Evolutionary conservation across 1,140 invertebrate genomes (phyloP).

Genomic region (Drosophila obscura): DNA sequence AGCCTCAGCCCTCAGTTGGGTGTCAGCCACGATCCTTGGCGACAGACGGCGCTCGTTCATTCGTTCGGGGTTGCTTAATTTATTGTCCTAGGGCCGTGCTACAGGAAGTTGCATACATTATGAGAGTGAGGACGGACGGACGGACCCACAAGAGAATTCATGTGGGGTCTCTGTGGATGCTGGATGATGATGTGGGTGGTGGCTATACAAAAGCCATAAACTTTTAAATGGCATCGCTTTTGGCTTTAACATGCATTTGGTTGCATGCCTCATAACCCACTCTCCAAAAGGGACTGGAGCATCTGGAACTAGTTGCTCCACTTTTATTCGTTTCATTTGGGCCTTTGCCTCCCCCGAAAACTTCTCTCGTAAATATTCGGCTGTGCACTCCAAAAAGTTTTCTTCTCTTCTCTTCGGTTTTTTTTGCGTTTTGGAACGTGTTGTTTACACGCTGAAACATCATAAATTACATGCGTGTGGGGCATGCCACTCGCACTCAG

Average conservation of each 20-base stretch:
- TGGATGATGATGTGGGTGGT: not conserved
- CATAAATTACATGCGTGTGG: conserved; percentile 81
- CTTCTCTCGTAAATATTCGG: conserved; percentile 42
- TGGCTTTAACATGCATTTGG: conserved; percentile 72
- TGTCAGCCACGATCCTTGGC: conserved; percentile 38
- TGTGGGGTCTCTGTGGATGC: not conserved
- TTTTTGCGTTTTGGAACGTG: conserved; percentile 65
- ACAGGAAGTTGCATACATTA: conserved; percentile 73
- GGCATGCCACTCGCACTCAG: conserved; percentile 53
- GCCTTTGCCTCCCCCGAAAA: not conserved
- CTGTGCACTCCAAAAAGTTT: conserved; percentile 27
- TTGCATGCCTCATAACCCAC: conserved; percentile 33
- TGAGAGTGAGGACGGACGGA: conserved; percentile 23
- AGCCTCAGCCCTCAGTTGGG: conserved; percentile 20
- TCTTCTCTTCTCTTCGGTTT: not conserved
- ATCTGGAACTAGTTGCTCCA: conserved; percentile 51
- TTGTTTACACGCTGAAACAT: conserved; percentile 81
- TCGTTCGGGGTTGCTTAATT: conserved; percentile 59
- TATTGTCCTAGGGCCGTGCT: conserved; percentile 55
- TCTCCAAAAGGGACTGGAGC: not conserved
- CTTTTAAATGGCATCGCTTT: conserved; percentile 61
- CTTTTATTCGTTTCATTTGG: conserved; percentile 32
- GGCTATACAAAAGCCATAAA: conserved; percentile 59
- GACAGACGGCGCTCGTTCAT: conserved; percentile 50
- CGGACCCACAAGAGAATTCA: conserved; percentile 12